Evolutionary conservation across 1,140 invertebrate species (phyloP).

Genomic region (Lordiphosa collinella): DNA sequence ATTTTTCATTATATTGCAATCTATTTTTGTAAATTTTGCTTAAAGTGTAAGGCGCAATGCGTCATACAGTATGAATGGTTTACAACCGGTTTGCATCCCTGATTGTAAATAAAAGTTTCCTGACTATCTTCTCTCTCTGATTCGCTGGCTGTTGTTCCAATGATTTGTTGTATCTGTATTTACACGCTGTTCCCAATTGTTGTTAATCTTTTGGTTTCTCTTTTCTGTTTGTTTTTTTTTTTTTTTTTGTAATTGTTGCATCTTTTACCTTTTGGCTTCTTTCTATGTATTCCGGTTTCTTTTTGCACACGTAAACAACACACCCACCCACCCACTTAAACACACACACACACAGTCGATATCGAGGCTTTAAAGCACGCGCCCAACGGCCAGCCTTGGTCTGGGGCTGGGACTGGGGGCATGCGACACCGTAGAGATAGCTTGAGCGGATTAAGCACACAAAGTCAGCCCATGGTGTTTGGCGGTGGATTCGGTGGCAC

Average conservation of each 20-base stretch:
- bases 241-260: conserved; percentile 43
- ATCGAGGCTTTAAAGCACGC: conserved; percentile 80
- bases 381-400: conserved; percentile 59
- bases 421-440: conserved; percentile 80
- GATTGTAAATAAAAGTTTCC: conserved; percentile 26
- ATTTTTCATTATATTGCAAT: too few species aligned
- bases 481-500: conserved; percentile 77
- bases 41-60: too few species aligned
- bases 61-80: too few species aligned
- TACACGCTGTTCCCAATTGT: conserved; percentile 35
- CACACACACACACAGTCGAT: conserved; percentile 62
- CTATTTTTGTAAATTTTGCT: too few species aligned
- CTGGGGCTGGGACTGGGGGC: conserved; percentile 64
- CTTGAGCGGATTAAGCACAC: conserved; percentile 79
- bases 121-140: conserved; percentile 3
- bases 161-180: conserved; percentile 35
- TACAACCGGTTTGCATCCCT: neutral
- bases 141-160: conserved; percentile 11
- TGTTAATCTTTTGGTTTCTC: conserved; percentile 5
- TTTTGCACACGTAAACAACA: conserved; percentile 30
- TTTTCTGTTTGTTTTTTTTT: conserved; percentile 18
- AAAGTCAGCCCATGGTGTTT: conserved; percentile 78
- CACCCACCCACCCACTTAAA: conserved; percentile 23
- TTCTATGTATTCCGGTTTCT: conserved; percentile 46
- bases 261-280: conserved; percentile 32